A percentile compares a stretch with the other conserved stretches of the same genome.
Conservation (phyloP, 1,140 invertebrate species). For the Musca vetustissima region DNA sequence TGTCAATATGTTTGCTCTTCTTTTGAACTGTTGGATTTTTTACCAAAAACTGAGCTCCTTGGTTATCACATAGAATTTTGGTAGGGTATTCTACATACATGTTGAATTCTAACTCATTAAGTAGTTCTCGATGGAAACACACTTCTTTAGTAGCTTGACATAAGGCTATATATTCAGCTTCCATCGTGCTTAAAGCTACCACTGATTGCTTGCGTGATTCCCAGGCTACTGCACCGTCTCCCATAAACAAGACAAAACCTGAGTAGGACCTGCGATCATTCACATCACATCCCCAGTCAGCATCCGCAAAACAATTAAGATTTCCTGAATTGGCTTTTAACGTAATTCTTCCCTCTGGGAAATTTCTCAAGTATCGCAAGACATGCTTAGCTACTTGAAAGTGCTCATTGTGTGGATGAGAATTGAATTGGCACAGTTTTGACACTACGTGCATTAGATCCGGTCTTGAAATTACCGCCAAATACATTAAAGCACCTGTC, state of each 20-base stretch:
- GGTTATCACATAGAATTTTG: slow-evolving; percentile 3
- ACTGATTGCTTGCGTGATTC: slow-evolving; percentile 54
- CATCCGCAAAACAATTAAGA: too few species aligned
- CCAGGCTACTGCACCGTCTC: slow-evolving; percentile 52
- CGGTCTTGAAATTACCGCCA: neutral
- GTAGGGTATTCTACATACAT: neutral
- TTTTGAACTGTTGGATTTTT: slow-evolving; percentile 26
- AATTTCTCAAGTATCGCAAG: slow-evolving; percentile 22
- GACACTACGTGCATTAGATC: slow-evolving; percentile 15
- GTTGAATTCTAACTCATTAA: slow-evolving; percentile 31
- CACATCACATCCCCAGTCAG: too few species aligned
- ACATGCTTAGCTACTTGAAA: slow-evolving; percentile 22
- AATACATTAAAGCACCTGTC: slow-evolving; percentile 8
- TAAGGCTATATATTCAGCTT: too few species aligned
- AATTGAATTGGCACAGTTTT: slow-evolving; percentile 12
- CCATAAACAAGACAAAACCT: slow-evolving; percentile 32
- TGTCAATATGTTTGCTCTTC: slow-evolving; percentile 25
- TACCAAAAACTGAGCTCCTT: slow-evolving; percentile 12
- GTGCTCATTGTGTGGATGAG: slow-evolving; percentile 23
- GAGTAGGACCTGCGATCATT: too few species aligned
- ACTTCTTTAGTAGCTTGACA: too few species aligned
- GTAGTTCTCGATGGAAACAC: slow-evolving; percentile 37
- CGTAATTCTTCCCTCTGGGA: neutral
- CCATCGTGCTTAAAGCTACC: too few species aligned
- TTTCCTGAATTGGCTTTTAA: too few species aligned